These are phyloP conservation scores for Amblyornis subalaris DNA, from an alignment of 2,113 vertebrate genomes.

Conservation along the genomic window DNA sequence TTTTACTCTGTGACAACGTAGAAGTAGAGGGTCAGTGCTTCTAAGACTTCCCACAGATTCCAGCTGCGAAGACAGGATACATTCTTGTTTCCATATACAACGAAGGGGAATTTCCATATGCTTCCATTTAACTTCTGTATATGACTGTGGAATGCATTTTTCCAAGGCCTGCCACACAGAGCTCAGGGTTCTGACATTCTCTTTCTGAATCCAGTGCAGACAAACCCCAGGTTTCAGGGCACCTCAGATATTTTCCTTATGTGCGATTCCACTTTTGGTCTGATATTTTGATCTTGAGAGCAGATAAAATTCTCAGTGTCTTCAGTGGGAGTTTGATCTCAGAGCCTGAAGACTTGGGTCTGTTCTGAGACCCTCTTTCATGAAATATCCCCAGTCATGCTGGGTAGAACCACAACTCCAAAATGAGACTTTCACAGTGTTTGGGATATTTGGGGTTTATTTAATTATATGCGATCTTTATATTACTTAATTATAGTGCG, in stretches of 20 bases:
- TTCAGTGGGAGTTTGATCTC: neutral
- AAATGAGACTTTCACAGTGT: neutral
- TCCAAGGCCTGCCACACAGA: neutral
- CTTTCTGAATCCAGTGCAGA: neutral
- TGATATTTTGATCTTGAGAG: neutral
- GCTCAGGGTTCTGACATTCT: neutral
- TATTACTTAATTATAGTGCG: too few relatives aligned
- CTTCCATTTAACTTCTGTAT: conserved; percentile 16
- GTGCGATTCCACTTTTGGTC: neutral
- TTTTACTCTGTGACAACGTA: neutral
- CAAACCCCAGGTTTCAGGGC: neutral
- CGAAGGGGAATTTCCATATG: conserved; percentile 2
- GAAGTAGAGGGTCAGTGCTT: neutral
- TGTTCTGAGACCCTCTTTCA: neutral
- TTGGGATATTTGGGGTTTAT: neutral
- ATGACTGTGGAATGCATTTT: neutral
- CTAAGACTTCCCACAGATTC: neutral
- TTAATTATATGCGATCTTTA: too few relatives aligned
- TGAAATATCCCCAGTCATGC: neutral
- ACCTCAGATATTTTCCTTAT: neutral
- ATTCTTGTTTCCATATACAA: neutral
- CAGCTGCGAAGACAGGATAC: neutral
- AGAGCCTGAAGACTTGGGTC: neutral
- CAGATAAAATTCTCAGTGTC: neutral
- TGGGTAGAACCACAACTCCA: neutral